These are phyloP conservation scores for Dasyurus viverrinus DNA, from an alignment of 2,113 vertebrate species.

Conservation along the genomic window DNA sequence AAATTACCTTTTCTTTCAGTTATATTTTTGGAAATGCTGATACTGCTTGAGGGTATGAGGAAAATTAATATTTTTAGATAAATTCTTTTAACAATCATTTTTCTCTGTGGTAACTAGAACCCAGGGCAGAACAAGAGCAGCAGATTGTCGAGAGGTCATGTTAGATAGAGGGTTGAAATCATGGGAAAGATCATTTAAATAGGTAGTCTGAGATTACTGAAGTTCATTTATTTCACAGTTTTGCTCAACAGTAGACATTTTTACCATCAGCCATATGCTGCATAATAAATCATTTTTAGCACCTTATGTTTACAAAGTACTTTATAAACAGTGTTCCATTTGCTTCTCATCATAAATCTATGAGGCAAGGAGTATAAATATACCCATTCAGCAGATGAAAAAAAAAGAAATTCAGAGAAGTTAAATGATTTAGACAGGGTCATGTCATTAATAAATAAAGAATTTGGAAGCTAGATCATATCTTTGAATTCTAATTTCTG, in stretches of 20 bases:
- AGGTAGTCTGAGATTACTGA: background rate
- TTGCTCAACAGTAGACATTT: background rate
- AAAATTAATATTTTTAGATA: conserved; percentile 4
- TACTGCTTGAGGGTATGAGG: background rate
- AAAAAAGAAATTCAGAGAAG: background rate
- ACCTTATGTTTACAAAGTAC: background rate
- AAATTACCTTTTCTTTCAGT: conserved; percentile 22
- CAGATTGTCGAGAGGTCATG: background rate
- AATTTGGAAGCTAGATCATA: background rate
- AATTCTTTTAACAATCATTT: background rate
- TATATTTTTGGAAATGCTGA: conserved; percentile 31
- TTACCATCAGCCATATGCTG: background rate
- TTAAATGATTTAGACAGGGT: background rate
- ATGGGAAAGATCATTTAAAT: background rate
- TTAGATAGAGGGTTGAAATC: background rate
- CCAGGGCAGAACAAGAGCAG: background rate
- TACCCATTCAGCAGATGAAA: background rate
- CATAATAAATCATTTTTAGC: background rate
- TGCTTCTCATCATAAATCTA: background rate
- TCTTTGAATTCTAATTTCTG: background rate
- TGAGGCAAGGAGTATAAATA: background rate
- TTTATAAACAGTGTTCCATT: background rate
- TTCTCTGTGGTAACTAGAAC: background rate
- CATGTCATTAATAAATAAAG: background rate
- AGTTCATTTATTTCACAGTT: background rate